These are phyloP conservation scores for Gnathonemus echidnorhynchus DNA, from an alignment of 2,113 vertebrate species.

Conservation along the genomic window DNA sequence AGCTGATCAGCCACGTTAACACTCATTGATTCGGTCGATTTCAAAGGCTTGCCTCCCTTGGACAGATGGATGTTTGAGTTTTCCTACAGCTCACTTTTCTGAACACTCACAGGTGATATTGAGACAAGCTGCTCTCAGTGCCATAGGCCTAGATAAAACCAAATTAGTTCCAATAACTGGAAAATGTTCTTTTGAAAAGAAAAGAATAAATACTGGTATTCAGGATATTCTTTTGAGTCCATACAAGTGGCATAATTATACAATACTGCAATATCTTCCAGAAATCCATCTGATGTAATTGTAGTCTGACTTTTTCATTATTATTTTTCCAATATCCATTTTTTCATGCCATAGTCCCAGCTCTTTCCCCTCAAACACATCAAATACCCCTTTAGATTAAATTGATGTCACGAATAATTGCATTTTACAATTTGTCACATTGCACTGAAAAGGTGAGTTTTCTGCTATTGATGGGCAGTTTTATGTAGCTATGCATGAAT, in stretches of 20 bases:
- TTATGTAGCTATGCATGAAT: background rate
- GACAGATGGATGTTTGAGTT: background rate
- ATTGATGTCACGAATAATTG: slow-evolving; percentile 29
- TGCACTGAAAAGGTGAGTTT: slow-evolving; percentile 20
- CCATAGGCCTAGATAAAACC: background rate
- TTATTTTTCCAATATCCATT: slow-evolving; percentile 29
- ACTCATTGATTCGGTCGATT: background rate
- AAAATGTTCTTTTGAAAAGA: background rate
- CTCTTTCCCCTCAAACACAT: slow-evolving; percentile 29
- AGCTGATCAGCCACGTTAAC: background rate
- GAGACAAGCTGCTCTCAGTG: background rate
- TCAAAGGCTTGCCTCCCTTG: background rate
- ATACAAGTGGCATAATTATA: slow-evolving; percentile 26
- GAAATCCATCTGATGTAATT: slow-evolving; percentile 32
- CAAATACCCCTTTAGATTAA: slow-evolving; percentile 25
- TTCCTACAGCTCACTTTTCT: too few species aligned
- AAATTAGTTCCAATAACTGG: slow-evolving; percentile 5
- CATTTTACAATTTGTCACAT: slow-evolving; percentile 17
- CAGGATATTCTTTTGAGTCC: slow-evolving; percentile 18
- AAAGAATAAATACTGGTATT: slow-evolving; percentile 21
- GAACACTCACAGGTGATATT: background rate
- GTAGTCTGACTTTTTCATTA: slow-evolving; percentile 31
- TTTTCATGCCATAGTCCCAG: slow-evolving; percentile 24
- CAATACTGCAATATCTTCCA: slow-evolving; percentile 23
- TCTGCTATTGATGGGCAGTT: background rate